Evolutionary conservation across 2,888 invertebrate species (phyloP).

Genomic region (Caenorhabditis angaria): DNA sequence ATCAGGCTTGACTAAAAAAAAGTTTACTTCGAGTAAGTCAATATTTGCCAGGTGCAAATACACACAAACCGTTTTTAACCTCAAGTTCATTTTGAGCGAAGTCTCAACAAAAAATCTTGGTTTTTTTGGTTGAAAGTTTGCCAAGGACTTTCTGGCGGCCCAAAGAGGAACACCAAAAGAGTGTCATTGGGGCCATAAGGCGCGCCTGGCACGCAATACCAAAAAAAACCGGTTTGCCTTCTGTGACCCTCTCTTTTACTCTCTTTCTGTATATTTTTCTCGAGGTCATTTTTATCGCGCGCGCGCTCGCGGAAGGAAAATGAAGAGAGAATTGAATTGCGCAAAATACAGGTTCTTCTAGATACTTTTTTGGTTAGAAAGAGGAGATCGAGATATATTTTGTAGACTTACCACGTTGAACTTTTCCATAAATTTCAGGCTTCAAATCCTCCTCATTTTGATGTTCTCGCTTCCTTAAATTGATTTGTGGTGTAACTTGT

Average conservation of each 20-base stretch:
- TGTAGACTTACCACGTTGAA: conserved; percentile 63
- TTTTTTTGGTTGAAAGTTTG: too few relatives aligned
- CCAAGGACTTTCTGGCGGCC: too few relatives aligned
- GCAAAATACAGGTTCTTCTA: conserved; percentile 32
- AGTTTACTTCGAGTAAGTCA: conserved; percentile 3
- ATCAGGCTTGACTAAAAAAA: too few relatives aligned
- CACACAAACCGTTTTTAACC: neutral
- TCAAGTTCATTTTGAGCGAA: neutral
- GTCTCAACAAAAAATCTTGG: too few relatives aligned
- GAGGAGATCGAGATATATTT: too few relatives aligned
- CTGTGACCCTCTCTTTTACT: conserved; percentile 30
- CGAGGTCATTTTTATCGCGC: conserved; percentile 31
- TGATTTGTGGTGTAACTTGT: neutral
- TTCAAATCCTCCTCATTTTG: conserved; percentile 57
- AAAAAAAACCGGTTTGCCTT: conserved; percentile 31
- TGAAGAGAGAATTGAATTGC: conserved; percentile 20
- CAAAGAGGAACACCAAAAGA: too few relatives aligned
- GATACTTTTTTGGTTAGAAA: neutral
- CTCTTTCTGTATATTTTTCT: conserved; percentile 26
- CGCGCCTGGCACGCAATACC: neutral
- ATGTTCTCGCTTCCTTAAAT: conserved; percentile 10
- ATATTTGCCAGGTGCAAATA: neutral
- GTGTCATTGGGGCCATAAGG: neutral
- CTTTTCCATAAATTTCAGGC: conserved; percentile 61
- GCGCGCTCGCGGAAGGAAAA: neutral